phyloP scores from a whole-genome alignment of 2,113 vertebrate species.

The Orcinus orca region DNA sequence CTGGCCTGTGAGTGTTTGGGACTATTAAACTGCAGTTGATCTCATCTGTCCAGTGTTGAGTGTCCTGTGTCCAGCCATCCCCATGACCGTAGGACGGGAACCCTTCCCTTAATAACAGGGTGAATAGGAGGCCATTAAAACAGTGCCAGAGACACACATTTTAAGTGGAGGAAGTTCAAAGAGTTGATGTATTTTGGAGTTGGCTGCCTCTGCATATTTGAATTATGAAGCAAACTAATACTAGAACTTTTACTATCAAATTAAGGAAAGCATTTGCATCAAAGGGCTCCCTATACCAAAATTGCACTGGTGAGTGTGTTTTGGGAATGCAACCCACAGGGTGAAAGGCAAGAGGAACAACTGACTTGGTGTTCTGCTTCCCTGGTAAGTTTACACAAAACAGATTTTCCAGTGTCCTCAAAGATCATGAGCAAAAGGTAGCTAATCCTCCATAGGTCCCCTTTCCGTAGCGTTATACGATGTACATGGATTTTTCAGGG shows the following conservation, averaged over 20 bases:
- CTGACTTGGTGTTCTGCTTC: background rate
- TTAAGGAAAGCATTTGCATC: background rate
- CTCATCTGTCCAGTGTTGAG: background rate
- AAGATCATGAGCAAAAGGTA: background rate
- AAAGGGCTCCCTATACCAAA: background rate
- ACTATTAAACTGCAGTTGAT: background rate
- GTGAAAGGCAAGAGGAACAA: background rate
- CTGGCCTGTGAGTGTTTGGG: background rate
- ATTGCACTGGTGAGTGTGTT: background rate
- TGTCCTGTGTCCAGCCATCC: background rate
- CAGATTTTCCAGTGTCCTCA: background rate
- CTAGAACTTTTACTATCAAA: background rate
- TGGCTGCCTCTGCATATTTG: background rate
- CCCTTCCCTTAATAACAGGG: background rate
- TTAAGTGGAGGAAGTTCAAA: background rate
- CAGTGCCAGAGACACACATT: background rate
- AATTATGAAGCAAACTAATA: background rate
- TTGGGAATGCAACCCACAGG: background rate
- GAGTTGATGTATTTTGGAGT: background rate
- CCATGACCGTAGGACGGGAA: background rate
- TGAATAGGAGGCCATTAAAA: background rate
- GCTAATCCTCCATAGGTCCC: background rate
- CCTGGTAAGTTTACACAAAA: background rate
- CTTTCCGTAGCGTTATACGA: background rate
- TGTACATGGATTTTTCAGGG: background rate